Conservation (phyloP, 2,113 vertebrate species). For the Spea bombifrons region DNA sequence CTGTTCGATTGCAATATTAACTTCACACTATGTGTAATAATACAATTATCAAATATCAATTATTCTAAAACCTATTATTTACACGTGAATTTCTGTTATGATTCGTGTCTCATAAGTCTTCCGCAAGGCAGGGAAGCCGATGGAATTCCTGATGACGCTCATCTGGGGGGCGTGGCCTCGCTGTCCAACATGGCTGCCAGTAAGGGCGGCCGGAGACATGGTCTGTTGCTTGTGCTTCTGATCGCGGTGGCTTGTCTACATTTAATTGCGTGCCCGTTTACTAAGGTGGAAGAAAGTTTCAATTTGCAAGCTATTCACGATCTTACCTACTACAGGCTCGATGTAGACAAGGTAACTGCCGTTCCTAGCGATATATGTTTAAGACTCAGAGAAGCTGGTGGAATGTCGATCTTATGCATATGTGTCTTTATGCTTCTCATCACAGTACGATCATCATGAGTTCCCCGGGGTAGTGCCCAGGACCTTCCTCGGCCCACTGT, state of each 20-base stretch:
- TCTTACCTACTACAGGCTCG: conserved; percentile 80
- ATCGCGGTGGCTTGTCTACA: conserved; percentile 68
- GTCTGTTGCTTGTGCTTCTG: conserved; percentile 65
- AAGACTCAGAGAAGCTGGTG: too few species aligned
- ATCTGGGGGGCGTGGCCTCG: fast-evolving
- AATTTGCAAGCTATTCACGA: conserved; percentile 90
- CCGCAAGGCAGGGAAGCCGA: not conserved
- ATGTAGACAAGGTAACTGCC: conserved; percentile 74
- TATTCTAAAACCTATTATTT: too few species aligned
- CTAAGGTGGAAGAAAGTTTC: conserved; percentile 97
- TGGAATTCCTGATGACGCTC: not conserved
- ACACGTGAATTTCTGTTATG: too few species aligned
- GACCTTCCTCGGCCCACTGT: conserved; percentile 85
- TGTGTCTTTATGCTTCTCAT: conserved; percentile 1
- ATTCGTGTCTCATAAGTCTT: not conserved
- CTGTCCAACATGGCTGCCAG: conserved; percentile 71
- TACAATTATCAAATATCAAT: too few species aligned
- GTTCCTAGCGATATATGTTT: too few species aligned
- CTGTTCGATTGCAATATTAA: too few species aligned
- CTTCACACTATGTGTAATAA: too few species aligned
- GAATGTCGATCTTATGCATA: not conserved
- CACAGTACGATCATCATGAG: conserved; percentile 90
- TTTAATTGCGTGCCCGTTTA: conserved; percentile 81
- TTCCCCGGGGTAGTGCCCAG: conserved; percentile 95
- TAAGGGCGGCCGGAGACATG: conserved; percentile 50